Conservation (phyloP, 1,140 invertebrate species). For the Camponotus pennsylvanicus region DNA sequence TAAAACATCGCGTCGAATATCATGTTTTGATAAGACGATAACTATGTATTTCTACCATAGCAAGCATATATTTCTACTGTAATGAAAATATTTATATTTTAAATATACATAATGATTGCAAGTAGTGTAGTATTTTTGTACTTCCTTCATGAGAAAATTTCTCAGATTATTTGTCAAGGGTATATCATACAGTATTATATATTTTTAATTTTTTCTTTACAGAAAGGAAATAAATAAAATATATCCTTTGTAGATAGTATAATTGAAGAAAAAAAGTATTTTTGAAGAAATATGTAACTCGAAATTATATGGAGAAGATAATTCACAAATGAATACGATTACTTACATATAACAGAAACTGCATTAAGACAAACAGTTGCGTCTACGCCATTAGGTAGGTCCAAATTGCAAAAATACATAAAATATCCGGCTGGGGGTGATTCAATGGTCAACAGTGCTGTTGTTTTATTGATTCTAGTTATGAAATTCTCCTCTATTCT, state of each 20-base stretch:
- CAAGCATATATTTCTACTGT: no score
- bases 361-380: constrained; percentile 85
- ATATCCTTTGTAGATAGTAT: no score
- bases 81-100: no score
- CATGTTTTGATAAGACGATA: no score
- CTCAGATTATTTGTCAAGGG: neutral
- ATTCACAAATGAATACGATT: neutral
- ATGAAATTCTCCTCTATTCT: constrained; percentile 81
- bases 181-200: neutral
- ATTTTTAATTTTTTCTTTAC: neutral
- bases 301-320: neutral
- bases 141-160: no score
- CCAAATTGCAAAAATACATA: constrained; percentile 85
- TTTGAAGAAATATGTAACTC: no score
- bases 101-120: no score
- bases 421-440: constrained; percentile 82
- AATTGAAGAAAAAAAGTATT: neutral
- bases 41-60: no score
- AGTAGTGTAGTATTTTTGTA: no score
- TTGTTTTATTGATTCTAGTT: constrained; percentile 85
- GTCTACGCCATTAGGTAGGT: constrained; percentile 53
- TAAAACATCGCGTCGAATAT: no score
- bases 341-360: constrained; percentile 87
- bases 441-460: constrained; percentile 83
- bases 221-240: neutral